A percentile compares a stretch with the other conserved stretches of the same genome.
phyloP scores from a whole-genome alignment of 2,888 invertebrate species.

The Taenaris catops region DNA sequence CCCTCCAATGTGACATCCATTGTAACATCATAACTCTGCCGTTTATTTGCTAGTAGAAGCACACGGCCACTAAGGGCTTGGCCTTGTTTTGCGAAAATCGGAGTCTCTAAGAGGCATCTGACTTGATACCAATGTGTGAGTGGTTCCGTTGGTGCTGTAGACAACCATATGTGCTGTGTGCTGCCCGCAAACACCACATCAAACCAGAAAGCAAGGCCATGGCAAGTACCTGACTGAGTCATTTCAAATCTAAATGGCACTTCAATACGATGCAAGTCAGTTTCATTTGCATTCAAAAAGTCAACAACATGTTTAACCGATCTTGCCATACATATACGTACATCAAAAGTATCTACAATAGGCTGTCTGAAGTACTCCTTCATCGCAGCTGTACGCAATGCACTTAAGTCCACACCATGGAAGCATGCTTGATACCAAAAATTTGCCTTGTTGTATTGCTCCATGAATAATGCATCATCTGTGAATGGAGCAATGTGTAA shows the following conservation, averaged over 20 bases:
- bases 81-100: conserved; percentile 96
- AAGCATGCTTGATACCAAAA: conserved; percentile 99
- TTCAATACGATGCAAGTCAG: conserved; percentile 96
- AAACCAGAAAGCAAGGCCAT: conserved; percentile 99
- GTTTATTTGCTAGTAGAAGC: conserved; percentile 93
- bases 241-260: conserved; percentile 97
- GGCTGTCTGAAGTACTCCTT: conserved; percentile 99
- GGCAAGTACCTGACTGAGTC: conserved; percentile 95
- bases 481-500: conserved; percentile 98
- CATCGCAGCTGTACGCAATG: conserved; percentile 95
- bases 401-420: conserved; percentile 97
- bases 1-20: conserved; percentile 96
- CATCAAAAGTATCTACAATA: conserved; percentile 98
- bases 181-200: conserved; percentile 97
- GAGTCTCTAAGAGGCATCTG: conserved; percentile 95
- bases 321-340: conserved; percentile 97
- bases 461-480: conserved; percentile 98
- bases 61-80: conserved; percentile 94
- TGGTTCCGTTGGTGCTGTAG: conserved; percentile 98
- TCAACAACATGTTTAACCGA: conserved; percentile 96
- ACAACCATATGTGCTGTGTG: conserved; percentile 95
- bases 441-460: conserved; percentile 98
- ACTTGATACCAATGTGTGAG: conserved; percentile 99
- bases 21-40: conserved; percentile 99
- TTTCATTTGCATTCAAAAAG: conserved; percentile 94